Percentiles rank a stretch among this genome's conserved stretches.
Evolutionary conservation across 2,113 vertebrate genomes (phyloP).

Genomic region (Pelodiscus sinensis): DNA sequence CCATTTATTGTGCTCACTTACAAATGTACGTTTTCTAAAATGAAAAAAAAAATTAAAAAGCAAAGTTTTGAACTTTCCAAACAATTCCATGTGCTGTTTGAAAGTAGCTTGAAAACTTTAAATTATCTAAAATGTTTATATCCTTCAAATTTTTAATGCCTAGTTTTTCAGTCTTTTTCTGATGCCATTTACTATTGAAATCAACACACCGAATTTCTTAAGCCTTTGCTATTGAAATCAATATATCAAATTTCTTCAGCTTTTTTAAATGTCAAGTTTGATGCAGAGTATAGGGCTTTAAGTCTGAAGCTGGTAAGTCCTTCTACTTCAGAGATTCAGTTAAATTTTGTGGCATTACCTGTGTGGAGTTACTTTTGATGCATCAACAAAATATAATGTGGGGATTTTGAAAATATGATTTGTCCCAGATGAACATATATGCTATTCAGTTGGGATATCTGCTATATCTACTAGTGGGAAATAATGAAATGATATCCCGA

Average conservation of each 20-base stretch:
- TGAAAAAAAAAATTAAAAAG: neutral
- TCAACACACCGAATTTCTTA: neutral
- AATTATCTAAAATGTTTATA: neutral
- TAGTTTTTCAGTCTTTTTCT: neutral
- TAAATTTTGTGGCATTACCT: neutral
- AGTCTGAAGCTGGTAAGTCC: neutral
- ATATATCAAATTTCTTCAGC: no score
- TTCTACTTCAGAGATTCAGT: neutral
- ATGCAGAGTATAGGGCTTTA: neutral
- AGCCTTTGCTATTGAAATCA: neutral
- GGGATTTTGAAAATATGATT: neutral
- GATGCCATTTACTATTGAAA: neutral
- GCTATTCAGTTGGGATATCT: neutral
- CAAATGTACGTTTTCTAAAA: neutral
- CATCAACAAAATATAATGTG: neutral
- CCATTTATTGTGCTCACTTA: accelerated
- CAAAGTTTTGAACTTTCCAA: neutral
- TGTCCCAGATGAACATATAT: neutral
- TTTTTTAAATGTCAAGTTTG: neutral
- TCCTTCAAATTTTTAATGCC: accelerated
- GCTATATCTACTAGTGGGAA: neutral
- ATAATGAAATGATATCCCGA: conserved; percentile 2
- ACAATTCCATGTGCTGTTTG: neutral
- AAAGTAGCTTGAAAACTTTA: neutral
- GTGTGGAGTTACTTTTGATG: neutral